These are phyloP conservation scores for Epinephelus malabaricus DNA, from an alignment of 2,797 vertebrate genomes.

Conservation along the genomic window DNA sequence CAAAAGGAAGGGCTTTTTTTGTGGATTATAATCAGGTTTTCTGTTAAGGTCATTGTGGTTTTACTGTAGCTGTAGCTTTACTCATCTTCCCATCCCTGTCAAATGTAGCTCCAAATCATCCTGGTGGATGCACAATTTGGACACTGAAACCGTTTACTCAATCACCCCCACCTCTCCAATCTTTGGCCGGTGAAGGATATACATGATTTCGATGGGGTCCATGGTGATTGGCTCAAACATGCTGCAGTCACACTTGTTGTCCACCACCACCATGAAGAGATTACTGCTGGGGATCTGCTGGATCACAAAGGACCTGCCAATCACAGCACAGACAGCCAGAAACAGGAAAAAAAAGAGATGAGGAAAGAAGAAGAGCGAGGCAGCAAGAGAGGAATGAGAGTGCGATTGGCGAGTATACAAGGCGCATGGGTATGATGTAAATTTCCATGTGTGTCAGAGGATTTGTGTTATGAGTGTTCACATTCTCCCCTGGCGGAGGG, in stretches of 20 bases:
- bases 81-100: not conserved
- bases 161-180: not conserved
- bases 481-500: slow-evolving; percentile 32
- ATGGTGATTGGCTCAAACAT: slow-evolving; percentile 93
- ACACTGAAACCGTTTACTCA: not conserved
- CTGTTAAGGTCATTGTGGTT: not conserved
- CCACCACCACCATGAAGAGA: slow-evolving; percentile 99
- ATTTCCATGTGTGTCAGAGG: slow-evolving; percentile 64
- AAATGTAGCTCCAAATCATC: not conserved
- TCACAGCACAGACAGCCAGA: slow-evolving; percentile 58
- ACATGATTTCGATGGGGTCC: slow-evolving; percentile 97
- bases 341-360: slow-evolving; percentile 21
- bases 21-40: not conserved
- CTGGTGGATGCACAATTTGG: not conserved
- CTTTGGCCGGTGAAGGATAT: slow-evolving; percentile 92
- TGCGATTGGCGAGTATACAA: slow-evolving; percentile 45
- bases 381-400: slow-evolving; percentile 12
- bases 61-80: not conserved
- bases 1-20: not conserved
- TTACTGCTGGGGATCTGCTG: slow-evolving; percentile 99
- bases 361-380: slow-evolving; percentile 23
- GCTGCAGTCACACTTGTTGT: slow-evolving; percentile 95
- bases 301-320: slow-evolving; percentile 96
- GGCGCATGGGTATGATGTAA: slow-evolving; percentile 54
- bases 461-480: slow-evolving; percentile 63